These are phyloP conservation scores for Macrobrachium nipponense DNA, from an alignment of 1,140 invertebrate species.

Conservation along the genomic window DNA sequence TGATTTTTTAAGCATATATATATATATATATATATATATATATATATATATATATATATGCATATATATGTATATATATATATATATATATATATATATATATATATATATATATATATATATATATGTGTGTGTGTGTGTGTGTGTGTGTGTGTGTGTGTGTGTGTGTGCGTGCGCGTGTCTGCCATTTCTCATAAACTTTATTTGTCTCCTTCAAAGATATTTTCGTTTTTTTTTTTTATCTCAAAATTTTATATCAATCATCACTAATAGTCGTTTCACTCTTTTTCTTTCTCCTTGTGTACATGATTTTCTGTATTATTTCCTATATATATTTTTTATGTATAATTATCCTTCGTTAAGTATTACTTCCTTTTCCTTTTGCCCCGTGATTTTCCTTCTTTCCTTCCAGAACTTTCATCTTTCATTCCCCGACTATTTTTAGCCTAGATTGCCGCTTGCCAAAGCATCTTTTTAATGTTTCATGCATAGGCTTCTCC, in stretches of 20 bases:
- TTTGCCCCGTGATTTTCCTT: too few relatives aligned
- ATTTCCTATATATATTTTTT: too few relatives aligned
- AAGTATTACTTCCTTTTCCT: too few relatives aligned
- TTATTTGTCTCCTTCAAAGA: background rate
- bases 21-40: background rate
- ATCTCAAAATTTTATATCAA: background rate
- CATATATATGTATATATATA: constrained; percentile 11
- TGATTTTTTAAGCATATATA: too few relatives aligned
- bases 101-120: background rate
- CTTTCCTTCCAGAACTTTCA: too few relatives aligned
- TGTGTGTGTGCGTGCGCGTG: constrained; percentile 10
- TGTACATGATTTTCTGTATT: too few relatives aligned
- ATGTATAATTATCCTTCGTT: too few relatives aligned
- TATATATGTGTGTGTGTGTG: background rate
- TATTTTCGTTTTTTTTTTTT: background rate
- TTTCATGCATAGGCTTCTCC: too few relatives aligned
- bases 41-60: constrained; percentile 7
- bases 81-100: background rate
- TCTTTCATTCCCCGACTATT: too few relatives aligned
- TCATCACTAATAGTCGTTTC: background rate
- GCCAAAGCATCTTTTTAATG: too few relatives aligned
- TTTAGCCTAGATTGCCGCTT: too few relatives aligned
- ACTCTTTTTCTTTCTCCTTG: background rate
- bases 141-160: constrained; percentile 18
- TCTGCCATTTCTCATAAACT: background rate